A percentile compares a stretch with the other conserved stretches of the same genome.
phyloP scores from a whole-genome alignment of 2,888 invertebrate species.

The Spicauda simplicius region DNA sequence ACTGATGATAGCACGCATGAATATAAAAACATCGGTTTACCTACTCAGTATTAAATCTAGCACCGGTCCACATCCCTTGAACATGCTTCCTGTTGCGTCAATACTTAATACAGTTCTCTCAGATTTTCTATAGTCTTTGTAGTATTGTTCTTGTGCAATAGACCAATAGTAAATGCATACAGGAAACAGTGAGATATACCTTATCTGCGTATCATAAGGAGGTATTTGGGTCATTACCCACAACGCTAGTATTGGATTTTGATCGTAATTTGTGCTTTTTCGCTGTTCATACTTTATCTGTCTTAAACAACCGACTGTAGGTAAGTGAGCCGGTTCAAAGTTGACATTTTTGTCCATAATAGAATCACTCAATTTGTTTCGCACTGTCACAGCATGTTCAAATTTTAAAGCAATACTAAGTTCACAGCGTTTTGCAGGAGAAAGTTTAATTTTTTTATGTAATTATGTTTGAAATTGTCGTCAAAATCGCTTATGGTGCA shows the following conservation, averaged over 20 bases:
- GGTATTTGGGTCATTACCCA: not conserved
- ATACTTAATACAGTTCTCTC: conserved; percentile 12
- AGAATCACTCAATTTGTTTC: not conserved
- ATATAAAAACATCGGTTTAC: no score
- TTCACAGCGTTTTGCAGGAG: not conserved
- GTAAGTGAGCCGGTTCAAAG: not conserved
- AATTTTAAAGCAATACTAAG: not conserved
- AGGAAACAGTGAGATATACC: not conserved
- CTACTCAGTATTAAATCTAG: not conserved
- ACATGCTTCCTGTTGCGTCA: no score
- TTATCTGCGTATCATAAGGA: not conserved
- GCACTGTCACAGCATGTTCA: not conserved
- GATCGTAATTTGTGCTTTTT: not conserved
- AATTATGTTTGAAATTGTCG: not conserved
- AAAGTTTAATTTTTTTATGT: not conserved
- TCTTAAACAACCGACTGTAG: not conserved
- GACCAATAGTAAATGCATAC: conserved; percentile 30
- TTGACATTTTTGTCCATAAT: not conserved
- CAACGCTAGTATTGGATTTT: not conserved
- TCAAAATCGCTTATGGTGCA: no score
- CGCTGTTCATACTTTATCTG: not conserved
- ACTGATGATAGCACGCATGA: no score
- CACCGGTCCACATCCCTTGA: no score
- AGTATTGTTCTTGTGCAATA: conserved; percentile 22
- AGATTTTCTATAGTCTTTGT: conserved; percentile 22